These are phyloP conservation scores for Cotesia typhae DNA, from an alignment of 1,140 invertebrate genomes.

Conservation along the genomic window DNA sequence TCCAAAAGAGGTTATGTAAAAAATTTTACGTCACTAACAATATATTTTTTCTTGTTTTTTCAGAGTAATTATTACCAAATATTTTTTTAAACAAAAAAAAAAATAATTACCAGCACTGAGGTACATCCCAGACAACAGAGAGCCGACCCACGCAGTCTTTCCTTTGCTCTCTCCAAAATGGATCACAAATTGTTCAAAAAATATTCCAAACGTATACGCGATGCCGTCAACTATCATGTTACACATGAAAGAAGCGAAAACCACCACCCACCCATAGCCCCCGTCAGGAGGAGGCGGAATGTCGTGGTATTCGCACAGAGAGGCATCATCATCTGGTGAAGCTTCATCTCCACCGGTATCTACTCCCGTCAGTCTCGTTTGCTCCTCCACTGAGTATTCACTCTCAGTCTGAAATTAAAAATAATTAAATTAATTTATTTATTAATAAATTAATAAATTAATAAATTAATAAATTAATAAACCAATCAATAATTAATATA, in stretches of 20 bases:
- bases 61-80: too few species aligned
- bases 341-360: conserved; percentile 66
- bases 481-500: too few species aligned
- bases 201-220: conserved; percentile 92
- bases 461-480: not conserved
- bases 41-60: too few species aligned
- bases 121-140: conserved; percentile 92
- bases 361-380: conserved; percentile 73
- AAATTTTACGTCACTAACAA: too few species aligned
- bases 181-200: conserved; percentile 81
- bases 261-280: conserved; percentile 92
- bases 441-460: not conserved
- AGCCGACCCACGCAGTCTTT: conserved; percentile 93
- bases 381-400: conserved; percentile 83
- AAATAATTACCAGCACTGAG: conserved; percentile 80
- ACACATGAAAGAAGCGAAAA: conserved; percentile 95
- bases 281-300: conserved; percentile 85
- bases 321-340: conserved; percentile 77
- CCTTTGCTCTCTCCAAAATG: conserved; percentile 88
- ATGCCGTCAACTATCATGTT: conserved; percentile 99
- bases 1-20: too few species aligned
- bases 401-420: conserved; percentile 77
- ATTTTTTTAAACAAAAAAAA: too few species aligned
- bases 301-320: conserved; percentile 76
- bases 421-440: too few species aligned